These are phyloP conservation scores for Falco naumanni DNA, from an alignment of 2,797 vertebrate species.

Conservation along the genomic window DNA sequence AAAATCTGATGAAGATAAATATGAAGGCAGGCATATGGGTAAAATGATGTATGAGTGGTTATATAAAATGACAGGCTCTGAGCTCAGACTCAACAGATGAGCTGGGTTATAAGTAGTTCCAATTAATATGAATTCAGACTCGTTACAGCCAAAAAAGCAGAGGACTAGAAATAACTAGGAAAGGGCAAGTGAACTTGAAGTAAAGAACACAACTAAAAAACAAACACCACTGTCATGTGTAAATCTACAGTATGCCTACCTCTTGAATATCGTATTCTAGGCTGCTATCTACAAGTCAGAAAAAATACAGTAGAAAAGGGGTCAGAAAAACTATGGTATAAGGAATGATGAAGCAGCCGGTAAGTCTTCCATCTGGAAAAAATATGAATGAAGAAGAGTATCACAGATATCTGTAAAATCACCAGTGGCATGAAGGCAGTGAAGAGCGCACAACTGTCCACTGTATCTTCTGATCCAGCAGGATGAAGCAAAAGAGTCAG, in stretches of 20 bases:
- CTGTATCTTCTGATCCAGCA: slow-evolving; percentile 15
- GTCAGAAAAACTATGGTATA: neutral
- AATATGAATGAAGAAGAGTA: neutral
- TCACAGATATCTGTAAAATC: neutral
- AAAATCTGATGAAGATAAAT: neutral
- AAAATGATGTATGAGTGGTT: neutral
- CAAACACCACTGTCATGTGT: neutral
- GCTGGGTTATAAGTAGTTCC: neutral
- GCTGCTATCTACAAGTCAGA: neutral
- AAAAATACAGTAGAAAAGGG: neutral
- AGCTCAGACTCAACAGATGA: neutral
- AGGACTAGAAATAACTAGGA: neutral
- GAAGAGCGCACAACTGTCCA: neutral
- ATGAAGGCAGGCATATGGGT: neutral
- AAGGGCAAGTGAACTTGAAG: neutral
- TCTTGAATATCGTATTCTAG: neutral
- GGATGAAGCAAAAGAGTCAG: neutral
- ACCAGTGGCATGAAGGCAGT: neutral
- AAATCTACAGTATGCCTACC: neutral
- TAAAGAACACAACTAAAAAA: neutral
- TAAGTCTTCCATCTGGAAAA: neutral
- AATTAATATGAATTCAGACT: neutral
- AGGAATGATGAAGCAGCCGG: neutral
- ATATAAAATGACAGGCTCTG: neutral
- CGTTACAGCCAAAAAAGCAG: neutral